Evolutionary conservation across 2,888 invertebrate species (phyloP), one percentile per base, ranked within the genome.

Genomic region (Thalpophila matura): DNA sequence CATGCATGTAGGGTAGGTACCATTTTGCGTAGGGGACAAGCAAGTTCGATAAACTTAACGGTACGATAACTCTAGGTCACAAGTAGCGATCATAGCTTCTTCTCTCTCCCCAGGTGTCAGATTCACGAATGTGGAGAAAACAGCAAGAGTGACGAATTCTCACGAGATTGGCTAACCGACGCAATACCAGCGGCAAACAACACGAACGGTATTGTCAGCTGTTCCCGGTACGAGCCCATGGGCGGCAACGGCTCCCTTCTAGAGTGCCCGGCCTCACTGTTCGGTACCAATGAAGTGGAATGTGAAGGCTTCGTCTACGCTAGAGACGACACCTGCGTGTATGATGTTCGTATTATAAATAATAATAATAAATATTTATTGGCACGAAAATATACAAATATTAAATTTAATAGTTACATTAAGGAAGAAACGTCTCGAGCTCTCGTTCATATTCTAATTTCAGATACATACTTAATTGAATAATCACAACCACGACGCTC

Each of bases 51-150:
- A n/a, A n/a, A n/a, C n/a, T n/a, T n/a, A n/a, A n/a, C n/a, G n/a
- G n/a, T n/a, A n/a, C n/a, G n/a, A n/a, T n/a, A n/a, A n/a, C n/a
- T n/a, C n/a, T n/a, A n/a, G n/a, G n/a, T n/a, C n/a, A n/a, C n/a
- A n/a, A n/a, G n/a, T n/a, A 18, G n/a, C n/a, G n/a, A 42, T 14
- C 2, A 12, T 12, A 6, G 3, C 3, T 18, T 3, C 2, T 16
- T n/a, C 3, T 40, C n/a, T 9, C 26, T 47, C 4, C 0, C 2
- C 66, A 96, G 96, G 77, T 96, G 96, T 75, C 86, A 85, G 31
- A 89, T 96, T 35, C 90, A 93, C 1, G 95, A 95, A 81, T 96
- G 96, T 73, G 96, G 88, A 0, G 91, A 91, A 60, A 74, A 90
- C 16, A 78, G 74, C 12, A 87, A 89, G 33, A 77, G 85, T 9